A percentile compares a stretch with the other conserved stretches of the same genome.
phyloP scores from a whole-genome alignment of 2,113 vertebrate species.

The Gracilinanus agilis region DNA sequence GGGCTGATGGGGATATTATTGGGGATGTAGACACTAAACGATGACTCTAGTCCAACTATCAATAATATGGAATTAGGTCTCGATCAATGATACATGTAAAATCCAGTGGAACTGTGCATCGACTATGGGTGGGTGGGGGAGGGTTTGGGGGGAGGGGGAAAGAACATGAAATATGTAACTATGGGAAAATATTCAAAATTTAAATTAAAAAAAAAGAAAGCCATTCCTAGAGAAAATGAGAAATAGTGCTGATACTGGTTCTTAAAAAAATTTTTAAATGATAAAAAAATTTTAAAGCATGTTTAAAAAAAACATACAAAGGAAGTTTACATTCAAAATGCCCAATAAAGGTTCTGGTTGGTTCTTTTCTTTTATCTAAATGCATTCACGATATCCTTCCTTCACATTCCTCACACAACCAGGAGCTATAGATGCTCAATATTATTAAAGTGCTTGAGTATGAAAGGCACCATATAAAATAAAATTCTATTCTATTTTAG shows the following conservation, averaged over 20 bases:
- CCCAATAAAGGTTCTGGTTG: neutral
- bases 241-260: neutral
- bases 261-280: neutral
- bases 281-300: neutral
- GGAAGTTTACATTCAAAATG: neutral
- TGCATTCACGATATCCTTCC: neutral
- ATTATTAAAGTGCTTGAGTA: conserved; percentile 54
- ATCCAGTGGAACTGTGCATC: too few relatives aligned
- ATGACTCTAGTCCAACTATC: too few relatives aligned
- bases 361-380: neutral
- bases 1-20: too few relatives aligned
- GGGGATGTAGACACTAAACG: too few relatives aligned
- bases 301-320: neutral
- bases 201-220: too few relatives aligned
- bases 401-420: neutral
- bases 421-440: conserved; percentile 28
- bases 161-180: too few relatives aligned
- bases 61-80: too few relatives aligned
- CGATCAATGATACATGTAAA: too few relatives aligned
- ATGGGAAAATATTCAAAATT: too few relatives aligned
- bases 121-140: too few relatives aligned
- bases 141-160: too few relatives aligned
- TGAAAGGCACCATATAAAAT: conserved; percentile 64
- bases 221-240: neutral
- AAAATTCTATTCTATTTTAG: conserved; percentile 74